phyloP scores from a whole-genome alignment of 2,113 vertebrate genomes.

The Gopherus evgoodei region DNA sequence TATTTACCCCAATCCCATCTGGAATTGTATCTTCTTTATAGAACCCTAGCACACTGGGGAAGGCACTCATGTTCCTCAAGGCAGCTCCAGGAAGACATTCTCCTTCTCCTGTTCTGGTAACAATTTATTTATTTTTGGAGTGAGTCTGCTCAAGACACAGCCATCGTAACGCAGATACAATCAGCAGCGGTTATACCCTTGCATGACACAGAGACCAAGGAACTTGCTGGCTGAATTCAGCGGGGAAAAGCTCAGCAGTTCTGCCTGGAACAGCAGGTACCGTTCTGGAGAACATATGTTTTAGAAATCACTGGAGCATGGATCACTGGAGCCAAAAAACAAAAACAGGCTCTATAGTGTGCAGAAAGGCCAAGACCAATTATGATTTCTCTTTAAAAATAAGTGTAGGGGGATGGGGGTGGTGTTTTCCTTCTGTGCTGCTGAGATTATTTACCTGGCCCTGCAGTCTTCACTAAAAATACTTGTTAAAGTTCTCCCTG shows the following conservation, averaged over 20 bases:
- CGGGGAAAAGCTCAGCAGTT: neutral
- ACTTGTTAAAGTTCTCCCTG: neutral
- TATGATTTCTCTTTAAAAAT: neutral
- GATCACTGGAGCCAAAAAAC: neutral
- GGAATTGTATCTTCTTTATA: neutral
- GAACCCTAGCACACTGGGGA: neutral
- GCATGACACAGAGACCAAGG: neutral
- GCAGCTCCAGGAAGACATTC: neutral
- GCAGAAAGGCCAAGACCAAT: neutral
- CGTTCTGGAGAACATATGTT: neutral
- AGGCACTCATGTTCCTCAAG: neutral
- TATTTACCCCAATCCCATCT: neutral
- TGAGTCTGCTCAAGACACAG: neutral
- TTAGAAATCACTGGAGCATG: neutral
- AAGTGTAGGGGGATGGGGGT: neutral
- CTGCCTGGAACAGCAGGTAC: neutral
- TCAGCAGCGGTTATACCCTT: neutral
- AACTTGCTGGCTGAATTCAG: neutral
- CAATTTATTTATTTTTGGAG: neutral
- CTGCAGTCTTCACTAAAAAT: neutral
- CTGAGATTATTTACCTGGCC: neutral
- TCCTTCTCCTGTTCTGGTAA: neutral
- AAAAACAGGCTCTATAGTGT: neutral
- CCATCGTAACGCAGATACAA: neutral
- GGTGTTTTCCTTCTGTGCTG: neutral